Conservation (phyloP, 2,797 vertebrate genomes). For the Jordanella pulchra region DNA sequence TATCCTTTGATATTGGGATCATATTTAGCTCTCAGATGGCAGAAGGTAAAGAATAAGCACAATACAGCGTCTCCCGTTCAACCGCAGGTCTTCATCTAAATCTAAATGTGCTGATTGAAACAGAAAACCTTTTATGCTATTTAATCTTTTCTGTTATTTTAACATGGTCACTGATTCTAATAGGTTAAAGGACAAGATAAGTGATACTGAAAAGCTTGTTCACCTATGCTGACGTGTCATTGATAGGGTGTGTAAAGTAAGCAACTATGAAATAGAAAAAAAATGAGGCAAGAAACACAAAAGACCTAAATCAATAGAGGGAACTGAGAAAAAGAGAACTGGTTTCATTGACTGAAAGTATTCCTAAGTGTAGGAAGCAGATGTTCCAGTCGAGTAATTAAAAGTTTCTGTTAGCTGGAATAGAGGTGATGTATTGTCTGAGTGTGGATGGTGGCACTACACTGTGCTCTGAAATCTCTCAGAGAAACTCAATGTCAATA, state of each 20-base stretch:
- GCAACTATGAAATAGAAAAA: constrained; percentile 11
- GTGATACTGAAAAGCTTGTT: neutral
- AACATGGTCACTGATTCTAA: neutral
- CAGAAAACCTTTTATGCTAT: constrained; percentile 17
- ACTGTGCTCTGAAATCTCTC: constrained; percentile 25
- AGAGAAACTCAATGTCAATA: constrained; percentile 39
- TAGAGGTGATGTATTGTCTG: constrained; percentile 35
- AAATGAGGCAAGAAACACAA: constrained; percentile 10
- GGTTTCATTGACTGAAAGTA: constrained; percentile 7
- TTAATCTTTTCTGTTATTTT: neutral
- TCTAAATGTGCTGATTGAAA: constrained; percentile 34
- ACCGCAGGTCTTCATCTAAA: constrained; percentile 45
- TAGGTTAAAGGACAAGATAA: neutral
- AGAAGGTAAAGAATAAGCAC: constrained; percentile 33
- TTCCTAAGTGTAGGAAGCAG: constrained; percentile 25
- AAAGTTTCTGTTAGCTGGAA: constrained; percentile 32
- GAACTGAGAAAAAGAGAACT: constrained; percentile 5
- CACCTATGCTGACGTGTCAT: neutral
- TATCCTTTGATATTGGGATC: constrained; percentile 42
- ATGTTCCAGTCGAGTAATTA: constrained; percentile 42
- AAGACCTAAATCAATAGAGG: constrained; percentile 27
- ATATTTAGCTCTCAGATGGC: constrained; percentile 22
- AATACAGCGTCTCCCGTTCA: constrained; percentile 38
- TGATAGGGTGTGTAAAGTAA: constrained; percentile 9
- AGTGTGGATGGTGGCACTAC: constrained; percentile 34